phyloP scores from a whole-genome alignment of 1,140 invertebrate genomes.

The Chironomus tepperi region DNA sequence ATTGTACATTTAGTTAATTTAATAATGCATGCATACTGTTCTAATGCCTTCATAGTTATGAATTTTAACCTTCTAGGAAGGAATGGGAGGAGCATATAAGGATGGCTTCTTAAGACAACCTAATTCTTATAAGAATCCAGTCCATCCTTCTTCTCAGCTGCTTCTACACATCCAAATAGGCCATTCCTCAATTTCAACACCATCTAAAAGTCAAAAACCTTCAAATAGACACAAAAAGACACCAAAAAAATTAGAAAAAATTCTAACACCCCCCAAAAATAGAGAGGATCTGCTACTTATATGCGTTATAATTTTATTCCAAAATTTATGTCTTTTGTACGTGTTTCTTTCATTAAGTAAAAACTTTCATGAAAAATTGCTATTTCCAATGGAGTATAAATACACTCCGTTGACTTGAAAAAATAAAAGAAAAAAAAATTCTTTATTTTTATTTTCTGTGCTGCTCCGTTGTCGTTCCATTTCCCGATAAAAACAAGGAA shows the following conservation, averaged over 20 bases:
- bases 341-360: slow-evolving; percentile 14
- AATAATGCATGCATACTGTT: too few relatives aligned
- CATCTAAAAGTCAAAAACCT: too few relatives aligned
- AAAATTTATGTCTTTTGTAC: slow-evolving; percentile 1
- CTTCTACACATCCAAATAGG: too few relatives aligned
- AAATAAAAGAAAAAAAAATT: neutral
- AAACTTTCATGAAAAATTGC: slow-evolving; percentile 14
- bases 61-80: too few relatives aligned
- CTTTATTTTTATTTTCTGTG: neutral
- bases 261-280: neutral
- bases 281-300: neutral
- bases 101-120: too few relatives aligned
- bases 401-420: neutral
- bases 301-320: slow-evolving; percentile 12
- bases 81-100: too few relatives aligned
- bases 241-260: neutral
- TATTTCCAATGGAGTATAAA: slow-evolving; percentile 8
- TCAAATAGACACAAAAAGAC: too few relatives aligned
- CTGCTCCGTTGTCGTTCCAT: neutral
- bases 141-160: too few relatives aligned
- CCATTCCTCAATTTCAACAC: too few relatives aligned
- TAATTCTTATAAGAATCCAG: too few relatives aligned
- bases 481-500: neutral
- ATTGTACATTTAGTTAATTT: too few relatives aligned
- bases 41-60: too few relatives aligned